Conservation (phyloP, 64 coral and sea anemone genomes). For the Montipora cactus region DNA sequence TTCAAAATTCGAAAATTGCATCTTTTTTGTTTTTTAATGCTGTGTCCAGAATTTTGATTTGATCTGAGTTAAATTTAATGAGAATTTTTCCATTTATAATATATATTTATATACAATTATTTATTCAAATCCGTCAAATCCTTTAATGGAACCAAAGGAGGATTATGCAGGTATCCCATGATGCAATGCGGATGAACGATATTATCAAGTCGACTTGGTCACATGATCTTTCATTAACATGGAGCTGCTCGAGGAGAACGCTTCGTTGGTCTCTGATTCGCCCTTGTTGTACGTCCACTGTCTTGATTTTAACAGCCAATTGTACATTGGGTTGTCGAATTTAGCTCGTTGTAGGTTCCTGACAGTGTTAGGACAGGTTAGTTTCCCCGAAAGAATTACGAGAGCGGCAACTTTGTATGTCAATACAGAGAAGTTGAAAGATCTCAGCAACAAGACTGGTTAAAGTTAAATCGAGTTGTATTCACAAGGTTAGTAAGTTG, state of each 20-base stretch:
- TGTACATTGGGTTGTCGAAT: neutral
- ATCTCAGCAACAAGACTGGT: neutral
- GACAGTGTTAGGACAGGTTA: constrained; percentile 18
- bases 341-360: constrained; percentile 40
- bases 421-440: constrained; percentile 14
- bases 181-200: neutral
- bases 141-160: neutral
- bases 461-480: constrained; percentile 20
- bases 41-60: too few relatives aligned
- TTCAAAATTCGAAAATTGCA: too few relatives aligned
- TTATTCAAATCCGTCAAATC: too few relatives aligned
- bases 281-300: neutral
- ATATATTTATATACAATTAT: too few relatives aligned
- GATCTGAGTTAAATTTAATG: too few relatives aligned
- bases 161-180: neutral
- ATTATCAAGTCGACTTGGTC: neutral
- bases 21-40: too few relatives aligned
- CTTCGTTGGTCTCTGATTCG: neutral
- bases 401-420: constrained; percentile 25
- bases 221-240: neutral
- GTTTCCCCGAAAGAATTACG: constrained; percentile 10
- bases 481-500: neutral
- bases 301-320: neutral
- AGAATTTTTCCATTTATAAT: too few relatives aligned
- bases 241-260: neutral